Evolutionary conservation across 2,113 vertebrate genomes (phyloP).

Genomic region (Serinus canaria): DNA sequence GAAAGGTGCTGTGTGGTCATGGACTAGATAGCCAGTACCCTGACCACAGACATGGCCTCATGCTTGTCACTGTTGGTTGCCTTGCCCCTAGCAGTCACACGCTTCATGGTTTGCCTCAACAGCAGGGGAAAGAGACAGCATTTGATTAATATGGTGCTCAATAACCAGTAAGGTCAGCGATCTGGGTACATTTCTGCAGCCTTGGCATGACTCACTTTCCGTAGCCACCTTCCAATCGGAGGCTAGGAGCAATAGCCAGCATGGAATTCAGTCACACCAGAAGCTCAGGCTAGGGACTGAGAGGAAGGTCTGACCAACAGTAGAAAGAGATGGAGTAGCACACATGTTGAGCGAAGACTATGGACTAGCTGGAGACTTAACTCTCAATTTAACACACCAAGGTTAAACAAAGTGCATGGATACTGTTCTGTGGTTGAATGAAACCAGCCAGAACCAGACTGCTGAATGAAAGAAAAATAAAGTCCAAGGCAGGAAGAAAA

Average conservation of each 20-base stretch:
- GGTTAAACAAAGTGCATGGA: constrained; percentile 66
- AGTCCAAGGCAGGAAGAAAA: constrained; percentile 43
- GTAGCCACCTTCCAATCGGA: neutral
- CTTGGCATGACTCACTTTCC: constrained; percentile 42
- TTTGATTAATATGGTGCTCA: constrained; percentile 29
- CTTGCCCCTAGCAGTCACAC: neutral
- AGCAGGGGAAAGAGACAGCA: neutral
- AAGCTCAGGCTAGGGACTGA: neutral
- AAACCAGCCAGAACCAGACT: constrained; percentile 55
- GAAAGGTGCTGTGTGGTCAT: neutral
- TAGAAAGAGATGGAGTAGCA: neutral
- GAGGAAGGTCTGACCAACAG: neutral
- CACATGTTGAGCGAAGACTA: neutral
- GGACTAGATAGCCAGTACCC: neutral
- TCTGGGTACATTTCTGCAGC: neutral
- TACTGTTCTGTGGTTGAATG: constrained; percentile 55
- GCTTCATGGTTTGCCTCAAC: constrained; percentile 21
- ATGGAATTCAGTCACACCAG: constrained; percentile 23
- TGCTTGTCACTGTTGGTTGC: neutral
- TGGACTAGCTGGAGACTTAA: constrained; percentile 43
- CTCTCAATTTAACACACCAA: constrained; percentile 33
- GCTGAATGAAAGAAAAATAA: constrained; percentile 60
- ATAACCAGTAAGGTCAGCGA: constrained; percentile 14
- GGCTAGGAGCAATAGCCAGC: neutral
- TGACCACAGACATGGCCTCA: neutral